Conservation (phyloP, 1,140 invertebrate species). For the Drosophila novamexicana region DNA sequence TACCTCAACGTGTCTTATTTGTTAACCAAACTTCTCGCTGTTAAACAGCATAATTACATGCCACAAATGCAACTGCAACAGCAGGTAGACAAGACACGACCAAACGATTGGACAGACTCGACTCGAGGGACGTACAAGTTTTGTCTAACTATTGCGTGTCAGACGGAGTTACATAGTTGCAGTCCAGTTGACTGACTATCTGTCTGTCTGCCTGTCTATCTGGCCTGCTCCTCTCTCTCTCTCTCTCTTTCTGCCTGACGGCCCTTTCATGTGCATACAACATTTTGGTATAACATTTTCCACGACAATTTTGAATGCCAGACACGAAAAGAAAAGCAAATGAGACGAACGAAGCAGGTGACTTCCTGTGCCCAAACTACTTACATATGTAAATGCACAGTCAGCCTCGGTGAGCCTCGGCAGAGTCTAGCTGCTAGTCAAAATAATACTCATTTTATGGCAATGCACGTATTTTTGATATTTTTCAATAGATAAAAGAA, state of each 20-base stretch:
- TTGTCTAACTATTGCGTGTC: conserved; percentile 56
- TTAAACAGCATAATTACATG: conserved; percentile 60
- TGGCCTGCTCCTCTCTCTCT: not conserved
- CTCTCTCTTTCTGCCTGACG: conserved; percentile 42
- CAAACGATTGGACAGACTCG: conserved; percentile 1
- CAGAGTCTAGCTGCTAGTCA: conserved; percentile 9
- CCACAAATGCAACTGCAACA: conserved; percentile 22
- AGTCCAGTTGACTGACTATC: conserved; percentile 33
- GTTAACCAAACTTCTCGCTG: conserved; percentile 58
- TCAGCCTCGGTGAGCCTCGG: not conserved
- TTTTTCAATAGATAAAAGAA: conserved; percentile 10
- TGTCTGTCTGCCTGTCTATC: not conserved
- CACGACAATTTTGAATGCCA: conserved; percentile 41
- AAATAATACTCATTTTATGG: conserved; percentile 10
- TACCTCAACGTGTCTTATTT: conserved; percentile 49
- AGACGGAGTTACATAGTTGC: conserved; percentile 32
- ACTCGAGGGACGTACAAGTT: conserved; percentile 28
- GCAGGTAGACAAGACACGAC: conserved; percentile 46
- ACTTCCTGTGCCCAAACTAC: conserved; percentile 29
- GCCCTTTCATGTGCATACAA: conserved; percentile 26
- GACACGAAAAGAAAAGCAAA: conserved; percentile 46
- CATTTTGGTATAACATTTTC: conserved; percentile 9
- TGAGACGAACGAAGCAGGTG: conserved; percentile 19
- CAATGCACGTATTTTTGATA: conserved; percentile 2
- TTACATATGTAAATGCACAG: conserved; percentile 36